Conservation (phyloP, 2,888 invertebrate genomes). For the Calameuta filiformis region DNA sequence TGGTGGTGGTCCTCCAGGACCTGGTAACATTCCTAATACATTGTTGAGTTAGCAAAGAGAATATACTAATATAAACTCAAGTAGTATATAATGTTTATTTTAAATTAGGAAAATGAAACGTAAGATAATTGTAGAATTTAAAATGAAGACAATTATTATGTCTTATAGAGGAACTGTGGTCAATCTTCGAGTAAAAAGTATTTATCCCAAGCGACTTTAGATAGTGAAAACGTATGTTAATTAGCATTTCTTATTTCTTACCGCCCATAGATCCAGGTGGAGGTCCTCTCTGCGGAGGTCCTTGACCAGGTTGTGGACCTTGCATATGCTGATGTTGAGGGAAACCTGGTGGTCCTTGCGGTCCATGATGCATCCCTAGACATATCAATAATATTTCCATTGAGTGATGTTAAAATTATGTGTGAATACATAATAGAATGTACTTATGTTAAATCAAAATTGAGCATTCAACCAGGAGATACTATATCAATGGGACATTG, state of each 20-base stretch:
- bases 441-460: background rate
- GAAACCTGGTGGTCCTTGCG: slow-evolving; percentile 69
- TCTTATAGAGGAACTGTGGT: background rate
- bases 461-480: background rate
- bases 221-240: background rate
- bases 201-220: background rate
- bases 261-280: slow-evolving; percentile 68
- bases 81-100: background rate
- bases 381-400: slow-evolving; percentile 28
- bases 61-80: background rate
- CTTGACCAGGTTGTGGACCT: slow-evolving; percentile 78
- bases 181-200: background rate
- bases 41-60: slow-evolving; percentile 4
- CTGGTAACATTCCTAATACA: slow-evolving; percentile 56
- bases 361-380: slow-evolving; percentile 73
- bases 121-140: background rate
- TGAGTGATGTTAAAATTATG: background rate
- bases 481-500: background rate
- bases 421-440: background rate
- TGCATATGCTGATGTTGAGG: slow-evolving; percentile 70
- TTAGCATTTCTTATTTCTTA: slow-evolving; percentile 38
- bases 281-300: slow-evolving; percentile 73
- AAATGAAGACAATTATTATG: background rate
- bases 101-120: background rate
- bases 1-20: slow-evolving; percentile 68